Evolutionary conservation across 2,113 vertebrate genomes (phyloP).

Genomic region (Machaerirhynchus nigripectus): DNA sequence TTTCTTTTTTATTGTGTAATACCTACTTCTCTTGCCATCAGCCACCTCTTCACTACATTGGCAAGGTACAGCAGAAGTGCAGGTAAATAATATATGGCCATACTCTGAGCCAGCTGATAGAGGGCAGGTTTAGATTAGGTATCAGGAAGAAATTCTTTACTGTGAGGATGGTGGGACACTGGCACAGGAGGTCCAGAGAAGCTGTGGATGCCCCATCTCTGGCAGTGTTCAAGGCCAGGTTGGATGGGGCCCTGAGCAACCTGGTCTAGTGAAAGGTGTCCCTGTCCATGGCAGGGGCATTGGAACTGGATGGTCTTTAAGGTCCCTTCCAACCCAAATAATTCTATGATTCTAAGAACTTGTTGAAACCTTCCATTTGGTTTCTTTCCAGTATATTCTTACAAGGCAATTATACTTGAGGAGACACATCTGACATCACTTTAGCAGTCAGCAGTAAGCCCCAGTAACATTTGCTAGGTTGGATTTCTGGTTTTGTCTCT

Average conservation of each 20-base stretch:
- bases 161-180: not conserved
- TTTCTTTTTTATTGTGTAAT: not conserved
- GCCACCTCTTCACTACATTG: not conserved
- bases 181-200: not conserved
- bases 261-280: not conserved
- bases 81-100: not conserved
- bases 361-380: not conserved
- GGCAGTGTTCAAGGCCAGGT: not conserved
- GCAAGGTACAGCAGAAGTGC: not conserved
- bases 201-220: not conserved
- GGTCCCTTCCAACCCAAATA: not conserved
- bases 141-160: not conserved
- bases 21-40: not conserved
- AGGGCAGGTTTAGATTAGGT: not conserved
- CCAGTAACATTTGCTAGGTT: not conserved
- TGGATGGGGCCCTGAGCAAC: not conserved
- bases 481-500: not conserved
- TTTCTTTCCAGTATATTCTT: not conserved
- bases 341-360: not conserved
- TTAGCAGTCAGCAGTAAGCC: not conserved
- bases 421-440: not conserved
- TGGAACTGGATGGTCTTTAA: not conserved
- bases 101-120: not conserved
- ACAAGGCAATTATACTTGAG: not conserved
- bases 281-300: accelerated